Evolutionary conservation across 2,113 vertebrate genomes (phyloP).

Genomic region (Vicugna pacos): DNA sequence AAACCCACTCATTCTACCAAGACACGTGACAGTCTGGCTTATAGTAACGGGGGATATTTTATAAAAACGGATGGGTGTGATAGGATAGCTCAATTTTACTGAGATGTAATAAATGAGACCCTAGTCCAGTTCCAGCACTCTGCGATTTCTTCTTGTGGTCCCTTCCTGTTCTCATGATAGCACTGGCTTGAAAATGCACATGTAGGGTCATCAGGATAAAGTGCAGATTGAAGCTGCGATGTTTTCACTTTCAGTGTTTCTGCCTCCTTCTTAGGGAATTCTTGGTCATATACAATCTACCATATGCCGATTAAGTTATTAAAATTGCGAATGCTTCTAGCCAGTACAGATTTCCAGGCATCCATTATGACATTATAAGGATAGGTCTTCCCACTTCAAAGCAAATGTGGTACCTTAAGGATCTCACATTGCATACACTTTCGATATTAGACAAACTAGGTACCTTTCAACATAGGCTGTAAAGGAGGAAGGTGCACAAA

Average conservation of each 20-base stretch:
- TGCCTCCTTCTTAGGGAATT: not conserved
- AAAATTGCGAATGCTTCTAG: slow-evolving; percentile 4
- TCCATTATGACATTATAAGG: not conserved
- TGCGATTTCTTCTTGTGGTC: not conserved
- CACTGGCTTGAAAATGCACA: not conserved
- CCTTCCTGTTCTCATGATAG: not conserved
- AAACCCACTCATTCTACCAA: not conserved
- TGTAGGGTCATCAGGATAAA: not conserved
- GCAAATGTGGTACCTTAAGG: not conserved
- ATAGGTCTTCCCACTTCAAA: not conserved
- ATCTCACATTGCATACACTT: not conserved
- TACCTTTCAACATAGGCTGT: not conserved
- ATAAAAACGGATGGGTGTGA: not conserved
- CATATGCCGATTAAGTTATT: not conserved
- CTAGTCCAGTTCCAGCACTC: not conserved
- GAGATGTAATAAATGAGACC: not conserved
- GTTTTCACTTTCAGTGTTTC: not conserved
- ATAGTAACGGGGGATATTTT: not conserved
- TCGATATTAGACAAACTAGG: not conserved
- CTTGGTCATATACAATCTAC: not conserved
- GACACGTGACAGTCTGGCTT: not conserved
- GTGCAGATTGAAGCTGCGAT: not conserved
- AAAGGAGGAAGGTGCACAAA: not conserved
- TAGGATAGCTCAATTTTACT: not conserved
- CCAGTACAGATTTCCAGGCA: not conserved